Percentiles rank a stretch among this genome's conserved stretches.
Evolutionary conservation across 37 sponge, comb jelly and placozoan species (phyloP).

Genomic region (Corticium candelabrum): DNA sequence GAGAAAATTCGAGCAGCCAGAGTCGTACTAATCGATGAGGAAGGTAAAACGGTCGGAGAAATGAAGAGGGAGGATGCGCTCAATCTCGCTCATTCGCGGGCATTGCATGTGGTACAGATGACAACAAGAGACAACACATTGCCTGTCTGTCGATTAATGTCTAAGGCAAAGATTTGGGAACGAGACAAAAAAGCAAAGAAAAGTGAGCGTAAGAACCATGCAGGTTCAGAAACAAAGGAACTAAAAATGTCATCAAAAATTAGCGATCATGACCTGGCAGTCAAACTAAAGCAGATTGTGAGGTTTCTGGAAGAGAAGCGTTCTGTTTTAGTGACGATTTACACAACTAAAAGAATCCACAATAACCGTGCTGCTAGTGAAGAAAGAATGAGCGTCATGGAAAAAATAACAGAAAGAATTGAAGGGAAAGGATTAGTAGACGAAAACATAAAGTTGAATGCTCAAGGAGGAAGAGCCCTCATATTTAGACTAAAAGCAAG

Average conservation of each 20-base stretch:
- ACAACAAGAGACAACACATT: not conserved
- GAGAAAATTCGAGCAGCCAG: constrained; percentile 11
- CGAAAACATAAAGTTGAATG: too few relatives aligned
- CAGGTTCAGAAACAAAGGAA: constrained; percentile 24
- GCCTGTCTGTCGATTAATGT: constrained; percentile 35
- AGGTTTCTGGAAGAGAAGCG: constrained; percentile 18
- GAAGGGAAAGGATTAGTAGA: too few relatives aligned
- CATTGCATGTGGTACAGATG: constrained; percentile 10
- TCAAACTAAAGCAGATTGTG: constrained; percentile 15
- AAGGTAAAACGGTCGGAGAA: constrained; percentile 38
- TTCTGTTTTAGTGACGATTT: too few relatives aligned
- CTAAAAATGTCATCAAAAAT: constrained; percentile 29
- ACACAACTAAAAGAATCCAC: too few relatives aligned
- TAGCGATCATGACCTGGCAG: constrained; percentile 29
- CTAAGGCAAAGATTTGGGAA: constrained; percentile 12
- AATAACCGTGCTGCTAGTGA: too few relatives aligned
- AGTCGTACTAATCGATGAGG: constrained; percentile 42
- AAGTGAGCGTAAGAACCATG: constrained; percentile 23
- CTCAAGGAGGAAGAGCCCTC: too few relatives aligned
- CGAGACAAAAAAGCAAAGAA: constrained; percentile 12
- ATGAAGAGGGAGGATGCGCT: constrained; percentile 29
- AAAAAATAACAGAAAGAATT: too few relatives aligned
- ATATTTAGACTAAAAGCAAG: too few relatives aligned
- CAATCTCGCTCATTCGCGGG: constrained; percentile 26
- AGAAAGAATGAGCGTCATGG: too few relatives aligned